Base-by-base conservation (phyloP, 2,113 vertebrate species). In the Psittacula cyanocephala region DNA sequence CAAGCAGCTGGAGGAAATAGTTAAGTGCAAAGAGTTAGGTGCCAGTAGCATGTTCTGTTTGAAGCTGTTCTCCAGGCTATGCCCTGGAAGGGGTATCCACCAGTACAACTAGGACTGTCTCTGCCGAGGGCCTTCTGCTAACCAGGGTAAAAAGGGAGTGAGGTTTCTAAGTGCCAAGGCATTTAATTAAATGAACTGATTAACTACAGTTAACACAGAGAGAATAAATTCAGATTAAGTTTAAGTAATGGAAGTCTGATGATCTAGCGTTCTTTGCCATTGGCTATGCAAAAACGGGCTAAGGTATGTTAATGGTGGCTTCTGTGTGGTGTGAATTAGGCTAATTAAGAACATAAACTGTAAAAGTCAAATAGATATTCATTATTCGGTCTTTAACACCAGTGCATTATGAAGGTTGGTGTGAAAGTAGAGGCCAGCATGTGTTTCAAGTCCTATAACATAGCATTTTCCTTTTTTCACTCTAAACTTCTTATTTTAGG, bases 21-120 rank as follows among this genome's bases (percentile, higher is more conserved):
- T 41, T 62, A 22, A 27, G 7, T 28, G 11, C 53, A 49, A 49
- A 25, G n/a, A 52, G 29, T 41, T 62, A 22, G 31, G 7, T 28
- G 11, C 53, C 33, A 35, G 25, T 17, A 65, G 29, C 33, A 13
- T 0, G 0, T 60, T 72, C 49, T 2, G 0, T 69, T 91, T 44
- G 65, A 62, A 81, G 53, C 49, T 77, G 19, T 60, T 84, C 9
- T 2, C 29, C 12, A 41, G 41, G 7, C 53, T 81, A 2, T 84
- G 37, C 37, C 19, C 22, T 65, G n/a, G 20, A 23, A 74, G 49
- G 20, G 5, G 1, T 84, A 5, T 53, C 60, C 53, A 65, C 29
- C 9, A 20, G 19, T 52, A 29, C 68, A 77, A 4, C 13, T 19
- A 22, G 60, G 25, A 31, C 27, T 52, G n/a, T 28, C 15, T 83